A percentile compares a stretch with the other conserved stretches of the same genome.
phyloP scores from a whole-genome alignment of 2,888 invertebrate genomes.

The Anthophora plumipes region DNA sequence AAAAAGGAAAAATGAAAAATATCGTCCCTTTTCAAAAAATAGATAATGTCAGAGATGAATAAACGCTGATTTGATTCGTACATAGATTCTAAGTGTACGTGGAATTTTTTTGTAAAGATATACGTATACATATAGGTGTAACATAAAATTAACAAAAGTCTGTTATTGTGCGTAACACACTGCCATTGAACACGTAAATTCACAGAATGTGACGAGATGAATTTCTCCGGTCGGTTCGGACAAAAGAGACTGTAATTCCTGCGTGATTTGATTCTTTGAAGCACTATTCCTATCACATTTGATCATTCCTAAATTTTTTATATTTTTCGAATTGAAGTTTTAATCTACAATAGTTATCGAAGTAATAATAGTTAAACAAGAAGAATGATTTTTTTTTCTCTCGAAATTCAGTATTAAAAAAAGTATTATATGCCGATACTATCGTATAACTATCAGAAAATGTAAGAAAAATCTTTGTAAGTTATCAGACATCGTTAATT shows the following conservation, averaged over 20 bases:
- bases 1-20: not conserved
- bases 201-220: slow-evolving; percentile 31
- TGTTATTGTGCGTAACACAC: slow-evolving; percentile 72
- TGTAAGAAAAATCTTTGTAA: not conserved
- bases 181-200: slow-evolving; percentile 72
- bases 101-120: slow-evolving; percentile 69
- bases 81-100: slow-evolving; percentile 47
- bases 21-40: not conserved
- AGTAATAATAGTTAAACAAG: no score
- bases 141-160: slow-evolving; percentile 69
- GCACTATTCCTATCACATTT: not conserved
- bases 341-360: no score
- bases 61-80: slow-evolving; percentile 41
- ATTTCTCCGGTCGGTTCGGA: slow-evolving; percentile 28
- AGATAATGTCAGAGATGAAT: no score
- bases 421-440: not conserved
- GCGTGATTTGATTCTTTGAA: slow-evolving; percentile 42
- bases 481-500: not conserved
- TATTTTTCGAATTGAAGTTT: not conserved
- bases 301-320: not conserved
- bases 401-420: not conserved
- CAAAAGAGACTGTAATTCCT: slow-evolving; percentile 6
- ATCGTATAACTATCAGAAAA: not conserved
- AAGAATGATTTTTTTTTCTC: no score
- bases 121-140: slow-evolving; percentile 70